These are phyloP conservation scores for Laothoe populi DNA, from an alignment of 2,888 invertebrate genomes.

Conservation along the genomic window DNA sequence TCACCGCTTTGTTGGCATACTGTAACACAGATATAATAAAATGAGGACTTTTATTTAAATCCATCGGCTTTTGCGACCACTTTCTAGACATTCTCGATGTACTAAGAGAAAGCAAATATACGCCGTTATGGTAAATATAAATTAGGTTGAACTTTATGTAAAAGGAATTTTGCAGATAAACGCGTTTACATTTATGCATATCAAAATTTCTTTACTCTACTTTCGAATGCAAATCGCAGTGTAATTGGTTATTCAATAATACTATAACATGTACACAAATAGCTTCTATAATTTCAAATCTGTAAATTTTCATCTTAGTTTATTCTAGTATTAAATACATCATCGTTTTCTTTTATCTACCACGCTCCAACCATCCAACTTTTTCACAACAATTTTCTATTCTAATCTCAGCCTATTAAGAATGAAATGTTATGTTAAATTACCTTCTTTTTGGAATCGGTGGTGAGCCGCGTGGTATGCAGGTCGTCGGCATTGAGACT, in stretches of 20 bases:
- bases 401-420: background rate
- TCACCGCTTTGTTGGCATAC: slow-evolving; percentile 88
- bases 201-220: slow-evolving; percentile 1
- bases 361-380: background rate
- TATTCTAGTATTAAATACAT: background rate
- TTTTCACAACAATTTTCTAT: slow-evolving; percentile 4
- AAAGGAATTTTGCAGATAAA: slow-evolving; percentile 16
- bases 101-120: slow-evolving; percentile 29
- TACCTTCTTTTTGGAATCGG: slow-evolving; percentile 94
- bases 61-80: slow-evolving; percentile 34
- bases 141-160: slow-evolving; percentile 1
- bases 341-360: background rate
- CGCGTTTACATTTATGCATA: slow-evolving; percentile 2
- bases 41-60: slow-evolving; percentile 24
- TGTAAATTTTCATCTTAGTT: background rate
- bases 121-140: slow-evolving; percentile 9
- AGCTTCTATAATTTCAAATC: background rate
- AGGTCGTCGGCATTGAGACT: slow-evolving; percentile 95
- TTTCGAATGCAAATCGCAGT: slow-evolving; percentile 14
- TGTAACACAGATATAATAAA: slow-evolving; percentile 56
- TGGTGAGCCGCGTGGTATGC: slow-evolving; percentile 95
- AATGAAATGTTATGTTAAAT: slow-evolving; percentile 31
- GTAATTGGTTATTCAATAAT: background rate
- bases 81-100: slow-evolving; percentile 29
- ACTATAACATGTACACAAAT: background rate